These are phyloP conservation scores for Xiphydria camelus DNA, from an alignment of 2,888 invertebrate species.

Conservation along the genomic window DNA sequence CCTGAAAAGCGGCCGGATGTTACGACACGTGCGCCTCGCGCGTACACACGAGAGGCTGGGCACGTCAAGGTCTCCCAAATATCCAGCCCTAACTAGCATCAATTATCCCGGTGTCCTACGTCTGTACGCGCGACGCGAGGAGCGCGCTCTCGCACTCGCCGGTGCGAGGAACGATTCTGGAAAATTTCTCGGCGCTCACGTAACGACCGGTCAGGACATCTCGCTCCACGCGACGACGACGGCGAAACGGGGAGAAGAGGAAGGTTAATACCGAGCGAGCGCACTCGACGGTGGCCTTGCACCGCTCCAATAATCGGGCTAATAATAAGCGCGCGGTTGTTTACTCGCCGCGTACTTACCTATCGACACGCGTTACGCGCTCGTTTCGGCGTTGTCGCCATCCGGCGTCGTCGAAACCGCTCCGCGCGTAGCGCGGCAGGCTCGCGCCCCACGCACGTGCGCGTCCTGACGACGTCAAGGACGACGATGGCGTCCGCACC, in stretches of 20 bases:
- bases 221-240: too few species aligned
- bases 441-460: constrained; percentile 20
- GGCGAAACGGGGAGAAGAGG: too few species aligned
- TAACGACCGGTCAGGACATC: too few species aligned
- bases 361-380: constrained; percentile 5
- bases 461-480: constrained; percentile 30
- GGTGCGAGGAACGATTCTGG: too few species aligned
- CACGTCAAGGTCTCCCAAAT: constrained; percentile 34
- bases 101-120: constrained; percentile 2
- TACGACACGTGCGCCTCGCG: constrained; percentile 27
- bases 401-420: constrained; percentile 9
- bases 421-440: not conserved
- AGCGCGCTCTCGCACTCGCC: too few species aligned
- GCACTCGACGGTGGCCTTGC: constrained; percentile 18
- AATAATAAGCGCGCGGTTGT: constrained; percentile 24
- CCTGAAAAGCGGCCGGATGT: constrained; percentile 32
- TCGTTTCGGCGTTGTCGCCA: too few species aligned
- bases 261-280: too few species aligned
- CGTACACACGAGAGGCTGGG: too few species aligned
- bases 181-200: too few species aligned
- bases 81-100: constrained; percentile 17
- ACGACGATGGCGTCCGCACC: constrained; percentile 41
- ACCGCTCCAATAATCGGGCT: constrained; percentile 22
- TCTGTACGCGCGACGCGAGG: too few species aligned
- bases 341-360: constrained; percentile 15